phyloP scores from a whole-genome alignment of 2,888 invertebrate species.

The Leistus spinibarbis region DNA sequence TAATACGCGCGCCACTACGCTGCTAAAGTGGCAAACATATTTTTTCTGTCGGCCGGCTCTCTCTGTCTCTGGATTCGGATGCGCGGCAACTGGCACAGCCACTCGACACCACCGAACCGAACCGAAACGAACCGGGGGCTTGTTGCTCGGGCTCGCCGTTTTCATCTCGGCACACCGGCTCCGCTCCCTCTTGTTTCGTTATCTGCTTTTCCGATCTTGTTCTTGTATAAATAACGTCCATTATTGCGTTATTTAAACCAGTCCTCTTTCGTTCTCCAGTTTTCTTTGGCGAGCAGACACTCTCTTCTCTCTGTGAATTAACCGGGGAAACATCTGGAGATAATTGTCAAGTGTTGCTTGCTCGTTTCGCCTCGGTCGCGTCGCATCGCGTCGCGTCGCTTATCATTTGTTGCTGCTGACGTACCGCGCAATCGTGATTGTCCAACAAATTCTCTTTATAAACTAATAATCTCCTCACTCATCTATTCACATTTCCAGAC shows the following conservation, averaged over 20 bases:
- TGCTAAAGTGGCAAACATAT: not conserved
- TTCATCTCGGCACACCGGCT: slow-evolving; percentile 1
- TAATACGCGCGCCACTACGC: not conserved
- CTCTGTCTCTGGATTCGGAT: not conserved
- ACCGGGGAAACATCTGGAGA: slow-evolving; percentile 40
- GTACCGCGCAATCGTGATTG: not conserved
- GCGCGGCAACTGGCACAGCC: slow-evolving; percentile 3
- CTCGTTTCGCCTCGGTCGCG: not conserved
- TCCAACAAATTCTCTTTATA: not conserved
- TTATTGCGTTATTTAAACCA: slow-evolving; percentile 46
- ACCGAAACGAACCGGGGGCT: slow-evolving; percentile 18
- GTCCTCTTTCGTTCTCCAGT: slow-evolving; percentile 15
- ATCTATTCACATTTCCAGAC: too few species aligned
- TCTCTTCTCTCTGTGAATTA: too few species aligned
- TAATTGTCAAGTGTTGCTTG: slow-evolving; percentile 28
- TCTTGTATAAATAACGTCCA: slow-evolving; percentile 44
- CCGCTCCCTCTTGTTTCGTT: slow-evolving; percentile 44
- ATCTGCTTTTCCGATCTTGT: slow-evolving; percentile 46
- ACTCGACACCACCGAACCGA: slow-evolving; percentile 25
- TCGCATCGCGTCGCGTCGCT: not conserved
- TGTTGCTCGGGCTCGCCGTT: not conserved
- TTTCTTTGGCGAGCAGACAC: slow-evolving; percentile 40
- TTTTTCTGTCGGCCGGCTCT: not conserved
- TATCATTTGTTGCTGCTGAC: not conserved
- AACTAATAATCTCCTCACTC: not conserved